Percentiles rank a stretch among this genome's conserved stretches.
Evolutionary conservation across 1,140 invertebrate species (phyloP).

Genomic region (Neodiprion pinetum): DNA sequence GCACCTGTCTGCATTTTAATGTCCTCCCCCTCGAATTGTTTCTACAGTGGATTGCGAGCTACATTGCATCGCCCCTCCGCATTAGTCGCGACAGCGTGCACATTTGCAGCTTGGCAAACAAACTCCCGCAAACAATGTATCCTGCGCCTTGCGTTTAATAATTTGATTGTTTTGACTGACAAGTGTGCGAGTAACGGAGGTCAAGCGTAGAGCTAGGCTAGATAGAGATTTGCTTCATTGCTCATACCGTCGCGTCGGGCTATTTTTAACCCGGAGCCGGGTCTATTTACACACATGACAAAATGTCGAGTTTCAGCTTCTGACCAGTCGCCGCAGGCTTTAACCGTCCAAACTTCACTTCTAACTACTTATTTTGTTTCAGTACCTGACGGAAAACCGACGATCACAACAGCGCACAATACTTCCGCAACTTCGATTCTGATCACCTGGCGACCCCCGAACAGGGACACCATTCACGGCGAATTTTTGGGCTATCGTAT

Average conservation of each 20-base stretch:
- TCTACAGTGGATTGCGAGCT: constrained; percentile 22
- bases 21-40: constrained; percentile 27
- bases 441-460: constrained; percentile 76
- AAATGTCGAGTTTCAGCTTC: no score
- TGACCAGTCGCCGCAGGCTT: no score
- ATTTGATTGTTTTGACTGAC: no score
- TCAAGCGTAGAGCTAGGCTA: no score
- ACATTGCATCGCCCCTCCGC: constrained; percentile 29
- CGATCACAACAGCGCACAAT: constrained; percentile 75
- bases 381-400: constrained; percentile 78
- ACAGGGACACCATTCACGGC: constrained; percentile 74
- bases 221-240: no score
- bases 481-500: constrained; percentile 81
- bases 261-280: no score
- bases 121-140: no score
- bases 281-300: no score
- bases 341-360: no score
- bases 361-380: constrained; percentile 39
- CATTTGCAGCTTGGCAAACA: background rate
- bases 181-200: no score
- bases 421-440: constrained; percentile 73
- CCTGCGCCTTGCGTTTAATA: no score
- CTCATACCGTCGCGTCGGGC: no score
- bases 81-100: constrained; percentile 32
- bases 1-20: constrained; percentile 32